Base-by-base conservation (phyloP, 92 coral and sea anemone species). In the Metridium senile region DNA sequence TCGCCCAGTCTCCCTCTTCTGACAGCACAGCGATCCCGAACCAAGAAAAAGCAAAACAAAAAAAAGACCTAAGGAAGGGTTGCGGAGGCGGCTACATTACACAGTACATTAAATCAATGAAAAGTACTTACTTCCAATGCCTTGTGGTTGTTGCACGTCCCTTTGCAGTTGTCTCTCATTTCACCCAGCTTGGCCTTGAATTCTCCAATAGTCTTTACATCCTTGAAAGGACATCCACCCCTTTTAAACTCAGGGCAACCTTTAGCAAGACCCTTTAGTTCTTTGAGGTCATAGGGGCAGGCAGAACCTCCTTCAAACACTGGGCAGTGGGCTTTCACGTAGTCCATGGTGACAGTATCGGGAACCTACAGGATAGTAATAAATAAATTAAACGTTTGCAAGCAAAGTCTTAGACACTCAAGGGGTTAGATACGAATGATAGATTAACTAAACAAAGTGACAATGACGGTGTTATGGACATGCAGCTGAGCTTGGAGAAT, bases 51-150 rank as follows among this genome's bases (percentile, higher is more conserved):
- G n/a, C n/a, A n/a, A n/a, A n/a, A n/a, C n/a, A n/a, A n/a, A n/a
- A n/a, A n/a, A n/a, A n/a, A n/a, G n/a, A n/a, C n/a, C n/a, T n/a
- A n/a, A n/a, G n/a, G n/a, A n/a, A n/a, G n/a, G n/a, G n/a, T n/a
- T n/a, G n/a, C n/a, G n/a, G n/a, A n/a, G n/a, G n/a, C n/a, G n/a
- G n/a, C n/a, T n/a, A n/a, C n/a, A n/a, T n/a, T n/a, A n/a, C n/a
- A n/a, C n/a, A n/a, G n/a, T n/a, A n/a, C n/a, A n/a, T n/a, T n/a
- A n/a, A n/a, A n/a, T n/a, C n/a, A n/a, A n/a, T n/a, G n/a, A n/a
- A n/a, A n/a, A n/a, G n/a, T n/a, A n/a, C n/a, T n/a, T 65, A 76
- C 81, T 2, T 76, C 81, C 53, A 76, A 43, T 19, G 73, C 81
- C 64, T 64, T 76, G 81, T 17, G 58, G 53, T 74, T 29, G 56